Conservation (phyloP, 2,888 invertebrate genomes). For the Strigamia crassipes region DNA sequence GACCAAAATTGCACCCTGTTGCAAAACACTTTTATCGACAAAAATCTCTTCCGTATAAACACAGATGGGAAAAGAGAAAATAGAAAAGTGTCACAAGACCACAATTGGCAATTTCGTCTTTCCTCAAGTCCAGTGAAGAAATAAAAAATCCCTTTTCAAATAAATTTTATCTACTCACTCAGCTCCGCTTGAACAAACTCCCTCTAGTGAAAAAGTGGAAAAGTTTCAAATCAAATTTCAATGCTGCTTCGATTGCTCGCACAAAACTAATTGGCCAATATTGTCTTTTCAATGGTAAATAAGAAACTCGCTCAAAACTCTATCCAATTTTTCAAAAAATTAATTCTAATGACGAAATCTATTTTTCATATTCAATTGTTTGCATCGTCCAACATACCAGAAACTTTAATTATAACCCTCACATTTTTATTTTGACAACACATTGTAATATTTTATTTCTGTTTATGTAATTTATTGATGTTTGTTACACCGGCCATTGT, state of each 20-base stretch:
- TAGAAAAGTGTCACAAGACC: conserved; percentile 33
- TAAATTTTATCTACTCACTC: conserved; percentile 34
- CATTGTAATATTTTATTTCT: too few species aligned
- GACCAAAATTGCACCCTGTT: conserved; percentile 4
- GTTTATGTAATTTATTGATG: too few species aligned
- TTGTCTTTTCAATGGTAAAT: conserved; percentile 1
- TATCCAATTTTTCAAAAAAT: not conserved
- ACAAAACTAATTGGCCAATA: conserved; percentile 20
- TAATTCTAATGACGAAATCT: not conserved
- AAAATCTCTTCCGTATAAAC: conserved; percentile 35
- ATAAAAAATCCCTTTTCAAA: conserved; percentile 2
- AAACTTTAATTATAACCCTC: too few species aligned
- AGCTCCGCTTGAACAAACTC: conserved; percentile 12
- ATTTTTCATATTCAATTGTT: not conserved
- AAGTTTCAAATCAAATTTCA: conserved; percentile 28
- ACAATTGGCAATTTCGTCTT: conserved; percentile 35
- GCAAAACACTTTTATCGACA: conserved; percentile 32
- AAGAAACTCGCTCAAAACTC: not conserved
- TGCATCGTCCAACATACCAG: too few species aligned
- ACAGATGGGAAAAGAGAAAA: conserved; percentile 30
- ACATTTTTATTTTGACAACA: too few species aligned
- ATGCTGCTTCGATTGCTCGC: not conserved
- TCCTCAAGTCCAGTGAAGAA: conserved; percentile 7
- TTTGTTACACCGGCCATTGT: too few species aligned
- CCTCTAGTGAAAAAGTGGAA: conserved; percentile 12